Evolutionary conservation across 2,113 vertebrate species (phyloP).

Genomic region (Pseudopodoces humilis): DNA sequence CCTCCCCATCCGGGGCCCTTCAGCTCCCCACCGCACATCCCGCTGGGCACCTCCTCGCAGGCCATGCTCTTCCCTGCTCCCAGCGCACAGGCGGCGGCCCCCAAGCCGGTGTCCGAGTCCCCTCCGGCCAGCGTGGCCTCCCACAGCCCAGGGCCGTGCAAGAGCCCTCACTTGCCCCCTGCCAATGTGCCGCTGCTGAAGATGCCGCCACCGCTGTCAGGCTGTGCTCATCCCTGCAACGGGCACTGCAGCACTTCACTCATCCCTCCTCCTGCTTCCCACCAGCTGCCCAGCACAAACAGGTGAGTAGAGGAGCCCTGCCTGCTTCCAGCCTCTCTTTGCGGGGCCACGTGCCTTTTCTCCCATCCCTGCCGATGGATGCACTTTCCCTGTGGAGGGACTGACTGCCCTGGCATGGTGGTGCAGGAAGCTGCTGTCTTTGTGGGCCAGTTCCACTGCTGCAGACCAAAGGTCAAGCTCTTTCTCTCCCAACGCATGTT

Average conservation of each 20-base stretch:
- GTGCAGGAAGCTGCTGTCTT: not conserved
- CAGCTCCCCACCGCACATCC: constrained; percentile 69
- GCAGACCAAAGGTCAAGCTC: not conserved
- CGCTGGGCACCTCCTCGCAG: constrained; percentile 74
- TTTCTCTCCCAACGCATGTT: not conserved
- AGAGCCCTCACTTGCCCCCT: constrained; percentile 88
- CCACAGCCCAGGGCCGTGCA: constrained; percentile 84
- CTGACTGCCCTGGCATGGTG: not conserved
- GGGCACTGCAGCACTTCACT: constrained; percentile 86
- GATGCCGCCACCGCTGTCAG: constrained; percentile 83
- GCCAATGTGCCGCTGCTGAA: constrained; percentile 89
- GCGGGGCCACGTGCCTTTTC: accelerated
- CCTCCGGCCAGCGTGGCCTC: constrained; percentile 65
- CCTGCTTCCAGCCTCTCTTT: not conserved
- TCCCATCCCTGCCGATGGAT: not conserved
- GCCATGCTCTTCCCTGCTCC: constrained; percentile 80
- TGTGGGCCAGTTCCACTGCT: not conserved
- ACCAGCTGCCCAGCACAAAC: constrained; percentile 83
- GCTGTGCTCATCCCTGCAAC: constrained; percentile 92
- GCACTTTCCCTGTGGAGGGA: not conserved
- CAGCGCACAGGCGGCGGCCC: constrained; percentile 67
- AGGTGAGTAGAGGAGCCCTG: constrained; percentile 78
- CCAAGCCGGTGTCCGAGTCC: constrained; percentile 78
- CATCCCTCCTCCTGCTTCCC: constrained; percentile 78
- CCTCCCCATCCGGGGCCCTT: constrained; percentile 77